These are phyloP conservation scores for Varanus komodoensis DNA, from an alignment of 2,113 vertebrate genomes.

Conservation along the genomic window DNA sequence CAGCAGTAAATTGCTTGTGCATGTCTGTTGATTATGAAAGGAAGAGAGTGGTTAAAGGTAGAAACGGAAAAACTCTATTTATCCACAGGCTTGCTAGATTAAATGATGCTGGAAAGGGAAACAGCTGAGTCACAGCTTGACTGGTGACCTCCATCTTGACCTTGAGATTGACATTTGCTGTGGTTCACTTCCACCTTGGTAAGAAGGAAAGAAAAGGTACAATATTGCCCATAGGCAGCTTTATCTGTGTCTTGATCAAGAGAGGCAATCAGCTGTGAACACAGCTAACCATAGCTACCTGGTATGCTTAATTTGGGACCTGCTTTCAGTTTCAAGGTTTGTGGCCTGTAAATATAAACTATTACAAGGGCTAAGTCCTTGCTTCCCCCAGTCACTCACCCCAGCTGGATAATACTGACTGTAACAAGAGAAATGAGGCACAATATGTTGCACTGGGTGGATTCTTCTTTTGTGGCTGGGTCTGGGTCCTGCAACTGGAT, in stretches of 20 bases:
- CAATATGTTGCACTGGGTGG: background rate
- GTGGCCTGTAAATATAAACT: background rate
- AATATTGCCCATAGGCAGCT: constrained; percentile 29
- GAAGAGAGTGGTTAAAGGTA: constrained; percentile 54
- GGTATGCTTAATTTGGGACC: constrained; percentile 16
- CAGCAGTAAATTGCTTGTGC: constrained; percentile 75
- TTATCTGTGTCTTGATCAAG: constrained; percentile 39
- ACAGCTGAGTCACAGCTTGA: constrained; percentile 29
- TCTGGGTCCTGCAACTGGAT: background rate
- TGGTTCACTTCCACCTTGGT: constrained; percentile 50
- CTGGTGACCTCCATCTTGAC: constrained; percentile 55
- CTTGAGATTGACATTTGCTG: constrained; percentile 62
- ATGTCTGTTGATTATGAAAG: constrained; percentile 70
- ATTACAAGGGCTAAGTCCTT: background rate
- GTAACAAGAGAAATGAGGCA: background rate
- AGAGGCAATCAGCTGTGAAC: constrained; percentile 38
- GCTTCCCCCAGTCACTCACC: constrained; percentile 19
- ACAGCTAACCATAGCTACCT: constrained; percentile 13
- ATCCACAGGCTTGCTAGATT: constrained; percentile 57
- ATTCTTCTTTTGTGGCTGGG: background rate
- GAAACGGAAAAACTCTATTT: constrained; percentile 71
- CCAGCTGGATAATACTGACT: constrained; percentile 47
- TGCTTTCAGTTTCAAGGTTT: background rate
- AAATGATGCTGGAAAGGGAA: constrained; percentile 49
- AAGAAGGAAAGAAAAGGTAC: constrained; percentile 49